Base-by-base conservation (phyloP, 2,113 vertebrate species). In the Sinocyclocheilus rhinocerous region DNA sequence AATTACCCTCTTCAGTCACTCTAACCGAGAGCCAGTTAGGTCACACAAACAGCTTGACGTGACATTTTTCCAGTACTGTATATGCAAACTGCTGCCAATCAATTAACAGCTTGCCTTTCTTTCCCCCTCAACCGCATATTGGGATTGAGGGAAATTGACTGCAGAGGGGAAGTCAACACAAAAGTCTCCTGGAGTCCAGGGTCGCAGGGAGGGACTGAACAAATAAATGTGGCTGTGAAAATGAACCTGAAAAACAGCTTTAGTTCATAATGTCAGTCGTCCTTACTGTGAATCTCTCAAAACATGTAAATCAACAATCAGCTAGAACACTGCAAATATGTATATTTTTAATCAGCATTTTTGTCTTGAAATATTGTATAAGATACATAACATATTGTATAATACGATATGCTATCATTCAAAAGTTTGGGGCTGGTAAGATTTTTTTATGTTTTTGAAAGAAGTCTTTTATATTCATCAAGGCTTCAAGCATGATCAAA, bases 1-100 rank as follows among this genome's bases (percentile, higher is more conserved):
- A 90, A 91, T 91, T 77, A 91, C 84, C 87, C 86, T 81, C 87
- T 84, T 89, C 87, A 86, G 79, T 84, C 78, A 13, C 39, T 76
- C 88, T 57, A 86, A 83, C 88, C 83, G 42, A 78, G 57, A 75
- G 85, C 83, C 85, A 84, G 83, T 88, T 87, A 88, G 87, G 88
- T 88, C 88, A 88, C 52, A 24, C 65, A 87, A 88, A 88, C 85
- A 87, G 76, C 59, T 86, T 80, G 85, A 90, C 79, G 85, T 88
- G 85, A 87, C 87, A 88, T 91, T 89, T 88, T 85, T 84, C 88
- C 90, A 26, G 63, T 86, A 89, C 85, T 86, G 84, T 90, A 86
- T 86, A 90, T 86, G 85, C 88, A 89, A 91, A 91, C 84, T 81
- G 76, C 73, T 89, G 87, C 86, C 85, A 88, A 88, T 90, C 87